Evolutionary conservation across 1,140 invertebrate genomes (phyloP).

Genomic region (Heliothis subflexa): DNA sequence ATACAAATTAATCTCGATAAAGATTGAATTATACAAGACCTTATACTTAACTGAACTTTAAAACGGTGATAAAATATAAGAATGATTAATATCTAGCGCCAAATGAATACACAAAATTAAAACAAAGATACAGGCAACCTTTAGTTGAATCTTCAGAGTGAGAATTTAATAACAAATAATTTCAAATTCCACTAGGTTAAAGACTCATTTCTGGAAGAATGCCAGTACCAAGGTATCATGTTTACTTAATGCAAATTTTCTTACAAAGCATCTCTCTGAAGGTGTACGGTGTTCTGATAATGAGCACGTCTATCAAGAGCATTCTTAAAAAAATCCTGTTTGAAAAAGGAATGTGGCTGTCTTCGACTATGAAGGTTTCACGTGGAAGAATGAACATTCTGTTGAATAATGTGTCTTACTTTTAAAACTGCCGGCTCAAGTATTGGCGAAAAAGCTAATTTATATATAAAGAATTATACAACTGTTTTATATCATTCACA

Average conservation of each 20-base stretch:
- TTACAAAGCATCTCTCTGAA: constrained; percentile 20
- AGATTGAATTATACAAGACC: no score
- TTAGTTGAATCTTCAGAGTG: neutral
- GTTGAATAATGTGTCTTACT: no score
- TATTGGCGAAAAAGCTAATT: neutral
- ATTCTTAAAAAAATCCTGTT: neutral
- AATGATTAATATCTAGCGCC: no score
- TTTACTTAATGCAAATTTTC: constrained; percentile 38
- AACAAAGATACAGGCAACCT: neutral
- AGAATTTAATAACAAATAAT: constrained; percentile 27
- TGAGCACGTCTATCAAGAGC: constrained; percentile 19
- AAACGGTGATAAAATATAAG: no score
- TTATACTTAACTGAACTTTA: no score
- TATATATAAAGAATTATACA: no score
- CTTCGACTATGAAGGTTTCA: neutral
- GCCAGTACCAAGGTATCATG: neutral
- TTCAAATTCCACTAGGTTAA: constrained; percentile 26
- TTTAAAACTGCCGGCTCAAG: no score
- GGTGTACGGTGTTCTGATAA: constrained; percentile 31
- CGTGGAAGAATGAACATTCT: neutral
- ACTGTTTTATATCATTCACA: no score
- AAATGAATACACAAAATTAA: neutral
- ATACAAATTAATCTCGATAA: no score
- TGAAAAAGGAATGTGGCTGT: neutral
- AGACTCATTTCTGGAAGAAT: constrained; percentile 24